phyloP scores from a whole-genome alignment of 2,888 invertebrate species.

The Phengaris arion region DNA sequence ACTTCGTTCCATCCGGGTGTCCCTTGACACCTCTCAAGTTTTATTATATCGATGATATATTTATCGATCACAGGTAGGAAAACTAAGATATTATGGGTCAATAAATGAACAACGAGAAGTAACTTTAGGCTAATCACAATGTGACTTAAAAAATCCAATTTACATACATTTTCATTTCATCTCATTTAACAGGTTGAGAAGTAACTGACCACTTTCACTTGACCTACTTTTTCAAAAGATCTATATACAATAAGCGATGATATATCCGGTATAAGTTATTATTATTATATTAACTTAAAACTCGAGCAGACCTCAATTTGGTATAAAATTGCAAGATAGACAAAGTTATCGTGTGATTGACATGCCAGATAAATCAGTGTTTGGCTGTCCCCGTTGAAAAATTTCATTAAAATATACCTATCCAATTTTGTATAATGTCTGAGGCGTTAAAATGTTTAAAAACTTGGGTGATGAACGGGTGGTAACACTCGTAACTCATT shows the following conservation, averaged over 20 bases:
- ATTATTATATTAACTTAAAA: neutral
- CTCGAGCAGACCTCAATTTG: neutral
- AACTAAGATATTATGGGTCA: too few species aligned
- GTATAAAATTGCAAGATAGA: slow-evolving; percentile 21
- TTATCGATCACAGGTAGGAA: neutral
- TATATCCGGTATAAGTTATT: neutral
- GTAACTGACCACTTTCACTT: neutral
- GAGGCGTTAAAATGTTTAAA: too few species aligned
- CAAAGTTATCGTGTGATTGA: slow-evolving; percentile 24
- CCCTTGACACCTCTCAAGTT: too few species aligned
- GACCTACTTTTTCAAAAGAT: neutral
- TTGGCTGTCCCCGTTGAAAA: neutral
- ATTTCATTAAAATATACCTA: neutral
- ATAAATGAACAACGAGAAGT: too few species aligned
- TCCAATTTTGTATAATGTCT: too few species aligned
- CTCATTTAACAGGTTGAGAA: neutral
- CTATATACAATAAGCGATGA: neutral
- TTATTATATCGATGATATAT: neutral
- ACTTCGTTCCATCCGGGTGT: too few species aligned
- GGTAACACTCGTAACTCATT: too few species aligned
- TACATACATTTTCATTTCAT: neutral
- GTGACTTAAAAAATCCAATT: neutral
- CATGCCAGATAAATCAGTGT: slow-evolving; percentile 16
- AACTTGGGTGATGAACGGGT: too few species aligned
- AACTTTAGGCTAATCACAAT: too few species aligned